Evolutionary conservation across 2,888 invertebrate species (phyloP), one percentile per base, ranked within the genome.

Genomic region (Drosophila testacea): DNA sequence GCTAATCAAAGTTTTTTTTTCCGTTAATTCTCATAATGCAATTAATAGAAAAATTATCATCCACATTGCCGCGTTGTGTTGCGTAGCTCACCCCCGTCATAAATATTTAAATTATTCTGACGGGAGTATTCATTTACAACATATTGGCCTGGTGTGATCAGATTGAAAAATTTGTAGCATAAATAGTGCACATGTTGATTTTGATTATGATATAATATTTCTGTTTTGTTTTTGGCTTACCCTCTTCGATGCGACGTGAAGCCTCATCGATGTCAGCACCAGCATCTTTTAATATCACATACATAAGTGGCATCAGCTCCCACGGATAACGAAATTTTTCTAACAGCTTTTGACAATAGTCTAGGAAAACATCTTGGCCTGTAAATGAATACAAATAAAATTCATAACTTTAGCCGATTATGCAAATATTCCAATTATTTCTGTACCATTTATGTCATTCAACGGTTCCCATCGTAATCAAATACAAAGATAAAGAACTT

Each of bases 241-340:
- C 96, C 95, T 96, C 96, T 81, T 95, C 94, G 84, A 96, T 96
- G 89, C 96, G 95, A 86, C 95, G 93, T 56, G 95, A 94, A 63
- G 96, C 96, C 92, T 96, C 96, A 83, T 96, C 96, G 60, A 96
- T 93, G 92, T 96, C 95, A 42, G 95, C 95, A 69, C 95, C 94
- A 51, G 96, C 95, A 86, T 96, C 95, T 91, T 96, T 96, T 69
- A 96, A 94, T 92, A 96, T 96, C 89, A 95, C 95, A 92, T 96
- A 95, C 93, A 96, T 95, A 41, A 96, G 92, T 22, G 96, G 96
- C 95, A 96, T 95, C 95, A 96, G 95, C 91, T 96, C 96, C 95
- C 95, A 96, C 4, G 96, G 95, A 92, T 96, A 96, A 90, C 95
- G 94, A 93, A 96, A 96, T 93, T 95, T 95, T 91, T 96, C 95